Evolutionary conservation across 2,113 vertebrate genomes (phyloP).

Genomic region (Hassar affinis): DNA sequence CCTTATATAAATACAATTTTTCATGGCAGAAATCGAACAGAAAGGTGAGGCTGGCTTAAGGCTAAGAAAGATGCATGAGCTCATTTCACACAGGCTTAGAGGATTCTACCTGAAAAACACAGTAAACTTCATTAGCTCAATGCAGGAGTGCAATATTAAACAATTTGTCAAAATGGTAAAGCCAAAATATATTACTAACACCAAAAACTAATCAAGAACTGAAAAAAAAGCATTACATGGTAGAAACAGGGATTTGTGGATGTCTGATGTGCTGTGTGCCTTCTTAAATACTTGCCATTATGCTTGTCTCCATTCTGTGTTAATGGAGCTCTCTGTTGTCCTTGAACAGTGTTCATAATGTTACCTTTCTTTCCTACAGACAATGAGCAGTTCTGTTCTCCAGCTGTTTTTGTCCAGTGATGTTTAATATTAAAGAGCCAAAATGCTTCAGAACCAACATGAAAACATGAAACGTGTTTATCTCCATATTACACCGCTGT

Average conservation of each 20-base stretch:
- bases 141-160: constrained; percentile 26
- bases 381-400: constrained; percentile 31
- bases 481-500: neutral
- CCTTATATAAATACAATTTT: constrained; percentile 24
- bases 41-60: neutral
- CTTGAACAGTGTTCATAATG: constrained; percentile 33
- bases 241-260: neutral
- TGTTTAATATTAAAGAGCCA: neutral
- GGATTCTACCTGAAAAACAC: neutral
- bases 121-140: constrained; percentile 7
- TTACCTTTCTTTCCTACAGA: constrained; percentile 31
- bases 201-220: neutral
- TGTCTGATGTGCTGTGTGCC: neutral
- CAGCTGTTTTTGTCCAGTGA: constrained; percentile 19
- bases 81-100: constrained; percentile 31
- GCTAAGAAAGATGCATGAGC: neutral
- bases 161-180: constrained; percentile 20
- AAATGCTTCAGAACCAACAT: constrained; percentile 17
- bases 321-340: constrained; percentile 5
- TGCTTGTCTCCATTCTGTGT: neutral
- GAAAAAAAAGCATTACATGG: neutral
- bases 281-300: constrained; percentile 10
- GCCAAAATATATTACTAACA: neutral
- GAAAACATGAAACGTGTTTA: neutral
- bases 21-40: neutral